Evolutionary conservation across 1,140 invertebrate genomes (phyloP), one percentile per base, ranked within the genome.

Genomic region (Drosophila kepulauana): DNA sequence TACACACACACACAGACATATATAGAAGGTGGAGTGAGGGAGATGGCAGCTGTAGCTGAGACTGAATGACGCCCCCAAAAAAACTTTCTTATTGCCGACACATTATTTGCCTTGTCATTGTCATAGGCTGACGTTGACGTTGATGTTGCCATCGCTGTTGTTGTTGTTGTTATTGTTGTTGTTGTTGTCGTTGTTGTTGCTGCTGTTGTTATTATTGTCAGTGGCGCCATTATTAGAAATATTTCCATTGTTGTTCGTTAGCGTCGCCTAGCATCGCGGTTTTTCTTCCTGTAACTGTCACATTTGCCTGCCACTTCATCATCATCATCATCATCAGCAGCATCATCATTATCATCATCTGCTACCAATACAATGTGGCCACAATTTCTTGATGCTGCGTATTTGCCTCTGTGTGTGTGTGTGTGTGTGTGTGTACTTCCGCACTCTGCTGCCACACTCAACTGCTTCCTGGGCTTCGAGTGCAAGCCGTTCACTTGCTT

Each of bases 201-300:
- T 54, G 25, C 28, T 65, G 48, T 49, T 75, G 41, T 75, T 75
- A 48, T 75, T 75, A 46, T 63, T 75, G 61, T 75, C 45, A 59
- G 43, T 68, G 75, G 70, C 63, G 63, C 68, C 79, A 71, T 70
- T 75, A 75, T 75, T 75, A 75, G 49, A 75, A 75, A 75, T 71
- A 75, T 70, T 75, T 75, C 67, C 67, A 75, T 77, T 77, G 75
- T 66, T 66, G 75, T 73, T 61, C 61, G 69, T 76, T 72, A 71
- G 74, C 74, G 33, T 72, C 69, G 61, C 56, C 57, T 69, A 69
- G 71, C 49, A 56, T 62, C 71, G 71, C 71, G 71, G 49, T 62
- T 79, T 78, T 78, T 76, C 81, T 64, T 76, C 64, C 76, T 88
- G 66, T 79, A 75, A 84, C 84, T 87, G 84, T 88, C 84, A 88